Percentiles rank a stretch among this genome's conserved stretches.
Evolutionary conservation across 2,888 invertebrate genomes (phyloP).

Genomic region (Hedya salicella): DNA sequence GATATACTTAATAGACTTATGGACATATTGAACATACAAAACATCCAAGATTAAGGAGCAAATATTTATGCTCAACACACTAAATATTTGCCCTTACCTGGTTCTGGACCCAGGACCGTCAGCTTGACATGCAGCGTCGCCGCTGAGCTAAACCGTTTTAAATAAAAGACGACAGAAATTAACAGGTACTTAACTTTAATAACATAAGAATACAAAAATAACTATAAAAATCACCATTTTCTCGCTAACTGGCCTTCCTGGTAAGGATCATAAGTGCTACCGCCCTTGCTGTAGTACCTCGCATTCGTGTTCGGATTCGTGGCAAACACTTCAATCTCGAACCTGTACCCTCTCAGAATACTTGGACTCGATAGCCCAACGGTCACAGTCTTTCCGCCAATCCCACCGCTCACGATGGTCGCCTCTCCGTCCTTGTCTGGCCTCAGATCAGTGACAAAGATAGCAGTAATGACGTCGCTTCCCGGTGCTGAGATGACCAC

Average conservation of each 20-base stretch:
- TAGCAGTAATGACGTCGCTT: slow-evolving; percentile 68
- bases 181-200: background rate
- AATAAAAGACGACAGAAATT: background rate
- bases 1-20: too few species aligned
- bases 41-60: too few species aligned
- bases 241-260: slow-evolving; percentile 55
- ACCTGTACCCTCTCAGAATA: slow-evolving; percentile 71
- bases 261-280: slow-evolving; percentile 35
- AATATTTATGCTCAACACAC: too few species aligned
- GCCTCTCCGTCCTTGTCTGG: slow-evolving; percentile 70
- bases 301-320: slow-evolving; percentile 57
- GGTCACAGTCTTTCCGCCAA: slow-evolving; percentile 68
- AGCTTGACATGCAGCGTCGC: too few species aligned
- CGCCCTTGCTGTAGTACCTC: slow-evolving; percentile 59
- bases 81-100: too few species aligned
- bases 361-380: slow-evolving; percentile 69
- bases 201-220: slow-evolving; percentile 11
- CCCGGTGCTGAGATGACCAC: slow-evolving; percentile 60
- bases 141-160: too few species aligned
- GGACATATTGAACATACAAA: too few species aligned
- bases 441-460: slow-evolving; percentile 70
- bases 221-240: slow-evolving; percentile 22
- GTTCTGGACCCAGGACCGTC: too few species aligned
- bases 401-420: slow-evolving; percentile 66
- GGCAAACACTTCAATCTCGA: slow-evolving; percentile 69